Conservation (phyloP, 2,888 invertebrate genomes). For the Ophion ventricosus region DNA sequence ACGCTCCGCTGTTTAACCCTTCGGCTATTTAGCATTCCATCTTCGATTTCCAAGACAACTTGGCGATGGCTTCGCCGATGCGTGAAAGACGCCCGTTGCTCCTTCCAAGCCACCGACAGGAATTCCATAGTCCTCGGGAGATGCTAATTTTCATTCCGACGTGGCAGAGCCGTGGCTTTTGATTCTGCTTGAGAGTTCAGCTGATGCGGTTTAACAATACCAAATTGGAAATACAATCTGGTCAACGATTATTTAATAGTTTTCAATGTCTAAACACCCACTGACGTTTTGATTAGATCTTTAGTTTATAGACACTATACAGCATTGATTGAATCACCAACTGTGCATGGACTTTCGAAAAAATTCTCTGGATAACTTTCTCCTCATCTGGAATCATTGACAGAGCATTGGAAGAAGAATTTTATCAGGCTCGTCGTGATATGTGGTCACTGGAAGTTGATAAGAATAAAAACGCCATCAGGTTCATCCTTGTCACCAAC, state of each 20-base stretch:
- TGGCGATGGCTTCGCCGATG: conserved; percentile 55
- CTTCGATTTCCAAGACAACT: conserved; percentile 80
- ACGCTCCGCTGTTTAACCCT: conserved; percentile 76
- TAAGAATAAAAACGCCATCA: too few relatives aligned
- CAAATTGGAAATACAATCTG: not conserved
- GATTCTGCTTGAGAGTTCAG: not conserved
- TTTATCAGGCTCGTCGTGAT: too few relatives aligned
- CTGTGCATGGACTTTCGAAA: too few relatives aligned
- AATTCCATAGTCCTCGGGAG: conserved; percentile 14
- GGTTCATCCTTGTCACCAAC: too few relatives aligned
- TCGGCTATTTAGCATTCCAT: conserved; percentile 82
- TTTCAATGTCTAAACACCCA: not conserved
- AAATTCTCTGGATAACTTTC: too few relatives aligned
- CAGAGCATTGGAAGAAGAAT: too few relatives aligned
- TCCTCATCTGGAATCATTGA: too few relatives aligned
- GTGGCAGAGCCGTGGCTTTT: not conserved
- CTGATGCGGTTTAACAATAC: not conserved
- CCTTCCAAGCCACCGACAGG: conserved; percentile 16
- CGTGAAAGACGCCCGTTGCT: conserved; percentile 36
- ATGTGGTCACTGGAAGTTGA: too few relatives aligned
- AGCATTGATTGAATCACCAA: too few relatives aligned
- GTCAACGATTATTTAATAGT: not conserved
- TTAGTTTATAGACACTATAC: too few relatives aligned
- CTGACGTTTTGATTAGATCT: too few relatives aligned
- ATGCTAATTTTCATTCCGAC: conserved; percentile 32